These are phyloP conservation scores for Paedocypris sp. DNA, from an alignment of 2,113 vertebrate genomes.

Conservation along the genomic window DNA sequence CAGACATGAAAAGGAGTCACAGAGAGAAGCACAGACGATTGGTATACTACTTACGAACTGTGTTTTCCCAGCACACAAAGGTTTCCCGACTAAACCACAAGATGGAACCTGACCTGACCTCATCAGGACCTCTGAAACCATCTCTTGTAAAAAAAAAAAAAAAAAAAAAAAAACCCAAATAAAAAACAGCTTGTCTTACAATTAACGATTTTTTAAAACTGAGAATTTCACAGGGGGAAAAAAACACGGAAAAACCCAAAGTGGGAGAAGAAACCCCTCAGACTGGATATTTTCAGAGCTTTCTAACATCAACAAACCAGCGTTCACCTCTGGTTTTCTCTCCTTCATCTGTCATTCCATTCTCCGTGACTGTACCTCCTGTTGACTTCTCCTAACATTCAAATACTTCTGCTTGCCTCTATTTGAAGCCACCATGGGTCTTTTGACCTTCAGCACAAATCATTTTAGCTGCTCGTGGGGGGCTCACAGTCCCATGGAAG, in stretches of 20 bases:
- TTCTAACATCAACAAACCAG: conserved; percentile 22
- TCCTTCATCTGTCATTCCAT: conserved; percentile 40
- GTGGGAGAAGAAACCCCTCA: no score
- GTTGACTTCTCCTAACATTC: conserved; percentile 50
- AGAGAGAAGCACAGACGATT: conserved; percentile 35
- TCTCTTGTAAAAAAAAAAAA: neutral
- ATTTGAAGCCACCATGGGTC: conserved; percentile 85
- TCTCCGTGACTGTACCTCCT: conserved; percentile 42
- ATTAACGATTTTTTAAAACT: no score
- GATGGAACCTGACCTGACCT: neutral
- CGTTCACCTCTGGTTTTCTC: conserved; percentile 32
- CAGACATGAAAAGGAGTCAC: neutral
- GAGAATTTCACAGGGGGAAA: no score
- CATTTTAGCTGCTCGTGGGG: conserved; percentile 71
- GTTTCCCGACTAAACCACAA: conserved; percentile 14
- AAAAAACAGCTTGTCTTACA: conserved; percentile 9
- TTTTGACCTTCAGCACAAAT: conserved; percentile 89
- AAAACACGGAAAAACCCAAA: no score
- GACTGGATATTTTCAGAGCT: conserved; percentile 5
- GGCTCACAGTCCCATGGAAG: conserved; percentile 48
- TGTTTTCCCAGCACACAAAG: neutral
- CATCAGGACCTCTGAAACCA: neutral
- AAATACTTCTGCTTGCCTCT: conserved; percentile 77
- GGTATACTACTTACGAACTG: conserved; percentile 9
- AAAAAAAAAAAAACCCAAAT: neutral